Percentiles rank a stretch among this genome's conserved stretches.
These are phyloP conservation scores for Leucophora obtusa DNA, from an alignment of 2,888 invertebrate species.

Conservation along the genomic window DNA sequence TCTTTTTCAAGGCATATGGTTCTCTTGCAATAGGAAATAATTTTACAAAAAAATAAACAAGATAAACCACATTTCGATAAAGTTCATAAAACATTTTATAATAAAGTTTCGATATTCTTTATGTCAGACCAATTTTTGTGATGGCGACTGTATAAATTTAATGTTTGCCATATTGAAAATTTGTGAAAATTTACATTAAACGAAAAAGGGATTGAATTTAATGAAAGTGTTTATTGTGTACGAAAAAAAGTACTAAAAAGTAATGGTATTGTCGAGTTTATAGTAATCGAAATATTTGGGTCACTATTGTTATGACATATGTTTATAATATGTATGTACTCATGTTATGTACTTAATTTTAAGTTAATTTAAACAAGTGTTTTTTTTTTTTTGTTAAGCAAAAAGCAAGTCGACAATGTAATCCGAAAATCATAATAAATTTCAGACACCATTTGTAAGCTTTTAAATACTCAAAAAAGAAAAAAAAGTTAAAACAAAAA, in stretches of 20 bases:
- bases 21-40: background rate
- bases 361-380: conserved; percentile 30
- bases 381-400: background rate
- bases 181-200: conserved; percentile 26
- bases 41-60: background rate
- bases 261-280: conserved; percentile 21
- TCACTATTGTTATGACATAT: conserved; percentile 28
- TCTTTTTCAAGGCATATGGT: conserved; percentile 6
- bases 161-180: conserved; percentile 40
- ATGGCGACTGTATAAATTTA: background rate
- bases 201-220: conserved; percentile 8
- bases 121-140: conserved; percentile 18
- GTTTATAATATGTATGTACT: conserved; percentile 34
- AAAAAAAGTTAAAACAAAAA: background rate
- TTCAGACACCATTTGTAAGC: conserved; percentile 44
- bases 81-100: conserved; percentile 14
- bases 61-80: conserved; percentile 23
- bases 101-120: background rate
- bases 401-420: background rate
- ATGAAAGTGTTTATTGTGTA: conserved; percentile 12
- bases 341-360: background rate
- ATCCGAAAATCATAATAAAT: conserved; percentile 42
- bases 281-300: conserved; percentile 28
- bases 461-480: conserved; percentile 35
- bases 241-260: background rate